Percentiles rank a stretch among this genome's conserved stretches.
phyloP scores from a whole-genome alignment of 92 coral and sea anemone genomes.

The Actinernus sp. region DNA sequence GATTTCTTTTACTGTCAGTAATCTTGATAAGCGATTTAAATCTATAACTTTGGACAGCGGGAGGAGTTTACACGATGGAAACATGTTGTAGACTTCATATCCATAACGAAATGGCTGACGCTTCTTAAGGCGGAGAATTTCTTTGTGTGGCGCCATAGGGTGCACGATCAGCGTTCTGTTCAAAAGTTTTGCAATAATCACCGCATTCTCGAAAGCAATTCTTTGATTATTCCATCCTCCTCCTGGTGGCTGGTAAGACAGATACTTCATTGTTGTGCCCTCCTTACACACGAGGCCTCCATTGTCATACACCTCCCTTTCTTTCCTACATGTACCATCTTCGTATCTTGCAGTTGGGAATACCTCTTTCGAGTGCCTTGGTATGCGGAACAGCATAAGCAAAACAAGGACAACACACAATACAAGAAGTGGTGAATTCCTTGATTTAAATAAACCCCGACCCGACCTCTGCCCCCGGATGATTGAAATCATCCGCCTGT shows the following conservation, averaged over 20 bases:
- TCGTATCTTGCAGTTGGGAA: background rate
- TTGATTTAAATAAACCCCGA: conserved; percentile 17
- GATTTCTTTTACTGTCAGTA: conserved; percentile 84
- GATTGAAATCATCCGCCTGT: background rate
- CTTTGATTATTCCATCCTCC: conserved; percentile 99
- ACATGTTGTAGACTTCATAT: conserved; percentile 72
- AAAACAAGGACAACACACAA: background rate
- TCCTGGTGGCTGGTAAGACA: conserved; percentile 97
- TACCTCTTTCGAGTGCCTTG: background rate
- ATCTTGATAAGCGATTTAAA: conserved; percentile 61
- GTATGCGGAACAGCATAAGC: background rate
- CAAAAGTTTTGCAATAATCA: conserved; percentile 78
- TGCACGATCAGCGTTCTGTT: conserved; percentile 86
- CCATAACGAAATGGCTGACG: conserved; percentile 28
- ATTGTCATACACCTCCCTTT: conserved; percentile 29
- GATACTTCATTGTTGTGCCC: conserved; percentile 43
- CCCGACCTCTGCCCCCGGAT: background rate
- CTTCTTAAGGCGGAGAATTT: conserved; percentile 48
- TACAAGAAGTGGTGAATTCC: background rate
- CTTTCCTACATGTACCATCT: conserved; percentile 5
- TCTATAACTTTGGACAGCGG: conserved; percentile 85
- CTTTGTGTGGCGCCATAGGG: conserved; percentile 93
- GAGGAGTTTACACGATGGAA: conserved; percentile 45
- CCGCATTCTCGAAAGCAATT: conserved; percentile 96
- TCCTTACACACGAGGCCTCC: conserved; percentile 60